A percentile compares a stretch with the other conserved stretches of the same genome.
Conservation (phyloP, 2,888 invertebrate genomes). For the Eueremaeus valkanovi region DNA sequence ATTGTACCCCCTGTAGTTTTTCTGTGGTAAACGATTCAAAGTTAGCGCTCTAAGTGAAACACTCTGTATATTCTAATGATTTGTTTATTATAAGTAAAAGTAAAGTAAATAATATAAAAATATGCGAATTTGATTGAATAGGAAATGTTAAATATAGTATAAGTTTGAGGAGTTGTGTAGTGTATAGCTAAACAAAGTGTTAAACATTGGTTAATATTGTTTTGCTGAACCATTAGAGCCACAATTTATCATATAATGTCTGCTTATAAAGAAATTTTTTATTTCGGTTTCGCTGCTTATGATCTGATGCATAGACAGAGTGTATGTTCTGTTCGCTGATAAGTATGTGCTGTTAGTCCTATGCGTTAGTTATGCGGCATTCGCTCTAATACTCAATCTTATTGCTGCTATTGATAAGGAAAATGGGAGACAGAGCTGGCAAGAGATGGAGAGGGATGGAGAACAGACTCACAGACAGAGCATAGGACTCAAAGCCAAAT, state of each 20-base stretch:
- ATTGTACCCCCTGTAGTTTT: too few relatives aligned
- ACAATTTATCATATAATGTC: constrained; percentile 20
- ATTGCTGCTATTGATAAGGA: constrained; percentile 7
- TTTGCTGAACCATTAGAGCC: constrained; percentile 19
- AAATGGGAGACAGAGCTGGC: too few relatives aligned
- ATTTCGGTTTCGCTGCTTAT: neutral
- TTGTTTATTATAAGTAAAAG: too few relatives aligned
- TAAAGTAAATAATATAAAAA: too few relatives aligned
- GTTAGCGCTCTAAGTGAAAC: too few relatives aligned
- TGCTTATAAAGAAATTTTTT: neutral
- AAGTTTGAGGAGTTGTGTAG: neutral
- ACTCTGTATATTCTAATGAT: too few relatives aligned
- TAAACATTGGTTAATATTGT: constrained; percentile 29
- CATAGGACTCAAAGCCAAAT: too few relatives aligned
- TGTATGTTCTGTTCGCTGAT: too few relatives aligned
- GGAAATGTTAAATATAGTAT: neutral
- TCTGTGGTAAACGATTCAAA: too few relatives aligned
- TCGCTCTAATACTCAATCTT: neutral
- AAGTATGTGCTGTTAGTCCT: too few relatives aligned
- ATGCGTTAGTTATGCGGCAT: neutral
- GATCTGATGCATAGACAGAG: neutral
- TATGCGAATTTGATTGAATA: too few relatives aligned
- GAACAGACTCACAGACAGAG: too few relatives aligned
- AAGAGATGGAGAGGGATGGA: constrained; percentile 18
- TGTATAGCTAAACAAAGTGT: neutral